phyloP scores from a whole-genome alignment of 2,797 vertebrate genomes.

The Anas flavirostris region DNA sequence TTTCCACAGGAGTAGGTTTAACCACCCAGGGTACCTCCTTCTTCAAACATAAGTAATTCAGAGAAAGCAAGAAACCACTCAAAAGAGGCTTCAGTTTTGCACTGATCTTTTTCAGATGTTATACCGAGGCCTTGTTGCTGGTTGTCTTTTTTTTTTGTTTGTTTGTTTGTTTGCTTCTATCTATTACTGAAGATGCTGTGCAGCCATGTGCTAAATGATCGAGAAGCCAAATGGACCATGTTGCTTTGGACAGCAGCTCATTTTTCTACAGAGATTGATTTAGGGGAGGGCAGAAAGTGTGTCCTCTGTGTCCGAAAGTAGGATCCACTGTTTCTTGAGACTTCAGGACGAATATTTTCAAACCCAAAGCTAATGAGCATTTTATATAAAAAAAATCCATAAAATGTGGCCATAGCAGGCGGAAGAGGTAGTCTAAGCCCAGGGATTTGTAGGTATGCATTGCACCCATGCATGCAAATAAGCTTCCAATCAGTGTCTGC shows the following conservation, averaged over 20 bases:
- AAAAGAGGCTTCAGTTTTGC: neutral
- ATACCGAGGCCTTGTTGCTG: neutral
- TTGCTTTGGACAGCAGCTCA: neutral
- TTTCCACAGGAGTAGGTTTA: neutral
- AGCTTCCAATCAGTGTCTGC: neutral
- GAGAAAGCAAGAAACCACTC: neutral
- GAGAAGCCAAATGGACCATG: neutral
- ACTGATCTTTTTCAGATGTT: neutral
- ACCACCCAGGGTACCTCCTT: neutral
- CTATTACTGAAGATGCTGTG: neutral
- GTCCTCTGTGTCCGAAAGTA: neutral
- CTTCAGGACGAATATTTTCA: neutral
- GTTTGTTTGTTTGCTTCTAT: too few species aligned
- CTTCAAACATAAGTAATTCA: neutral
- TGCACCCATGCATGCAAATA: neutral
- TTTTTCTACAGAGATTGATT: neutral
- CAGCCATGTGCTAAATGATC: neutral
- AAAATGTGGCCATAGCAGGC: neutral
- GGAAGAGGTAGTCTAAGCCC: neutral
- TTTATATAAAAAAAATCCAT: neutral
- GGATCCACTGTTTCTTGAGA: neutral
- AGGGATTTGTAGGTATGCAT: neutral
- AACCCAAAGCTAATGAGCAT: neutral
- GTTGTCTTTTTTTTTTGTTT: too few species aligned
- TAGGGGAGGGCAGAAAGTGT: neutral